Evolutionary conservation across 2,797 vertebrate genomes (phyloP).

Genomic region (Anguilla pacifica): DNA sequence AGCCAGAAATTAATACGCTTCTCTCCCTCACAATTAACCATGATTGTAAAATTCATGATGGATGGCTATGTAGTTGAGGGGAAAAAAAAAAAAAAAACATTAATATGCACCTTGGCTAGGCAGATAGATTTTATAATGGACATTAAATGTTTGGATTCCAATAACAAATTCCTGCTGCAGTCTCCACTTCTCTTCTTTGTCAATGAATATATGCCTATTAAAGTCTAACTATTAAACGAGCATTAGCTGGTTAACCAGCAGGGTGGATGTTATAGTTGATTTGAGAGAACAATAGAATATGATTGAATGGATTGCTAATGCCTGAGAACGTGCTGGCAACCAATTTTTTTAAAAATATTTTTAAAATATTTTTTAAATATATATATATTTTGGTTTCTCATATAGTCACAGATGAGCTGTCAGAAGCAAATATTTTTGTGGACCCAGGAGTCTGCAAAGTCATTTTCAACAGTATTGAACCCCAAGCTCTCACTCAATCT

Average conservation of each 20-base stretch:
- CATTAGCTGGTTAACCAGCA: not conserved
- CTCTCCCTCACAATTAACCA: not conserved
- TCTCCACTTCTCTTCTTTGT: not conserved
- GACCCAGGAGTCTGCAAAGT: not conserved
- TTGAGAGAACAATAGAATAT: not conserved
- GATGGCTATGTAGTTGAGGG: not conserved
- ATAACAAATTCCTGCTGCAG: not conserved
- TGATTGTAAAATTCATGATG: slow-evolving; percentile 1
- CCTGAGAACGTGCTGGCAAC: too few species aligned
- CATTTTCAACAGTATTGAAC: not conserved
- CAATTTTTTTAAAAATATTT: too few species aligned
- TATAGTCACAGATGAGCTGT: not conserved
- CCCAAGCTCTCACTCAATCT: not conserved
- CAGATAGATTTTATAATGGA: not conserved
- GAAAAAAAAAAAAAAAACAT: not conserved
- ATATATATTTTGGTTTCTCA: not conserved
- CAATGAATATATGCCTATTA: not conserved
- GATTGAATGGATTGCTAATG: too few species aligned
- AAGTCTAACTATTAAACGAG: not conserved
- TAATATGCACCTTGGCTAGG: not conserved
- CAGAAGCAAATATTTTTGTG: not conserved
- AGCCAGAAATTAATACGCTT: not conserved
- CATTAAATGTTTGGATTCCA: not conserved
- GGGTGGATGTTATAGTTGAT: not conserved
- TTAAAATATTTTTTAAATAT: too few species aligned